Base-by-base conservation (phyloP, 2,113 vertebrate species). In the Anhinga anhinga region DNA sequence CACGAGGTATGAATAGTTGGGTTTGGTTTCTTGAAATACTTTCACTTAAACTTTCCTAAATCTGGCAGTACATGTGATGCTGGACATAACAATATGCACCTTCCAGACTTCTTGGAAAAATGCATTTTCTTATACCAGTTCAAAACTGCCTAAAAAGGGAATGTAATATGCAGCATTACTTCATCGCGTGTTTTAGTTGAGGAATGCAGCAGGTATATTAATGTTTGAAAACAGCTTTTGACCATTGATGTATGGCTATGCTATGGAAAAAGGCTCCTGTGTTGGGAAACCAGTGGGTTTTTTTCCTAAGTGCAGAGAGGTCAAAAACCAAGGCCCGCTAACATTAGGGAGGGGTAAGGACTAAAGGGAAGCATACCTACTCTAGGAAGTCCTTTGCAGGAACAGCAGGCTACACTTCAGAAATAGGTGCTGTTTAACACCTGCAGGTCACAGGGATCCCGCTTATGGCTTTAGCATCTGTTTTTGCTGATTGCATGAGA, bases 1-100 rank as follows among this genome's bases (percentile, higher is more conserved):
- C 27, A 26, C 0, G 1, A 12, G 53, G 11, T 55, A 30, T 1
- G 2, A 76, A 16, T 21, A n/a, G 10, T 14, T 93, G 32, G 10
- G 4, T 76, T 79, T 47, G n/a, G 13, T 82, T 90, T 92, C 73
- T 56, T 89, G 70, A 86, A 76, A 27, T 70, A 30, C 13, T 92
- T 56, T 11, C 53, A 34, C 45, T 83, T 58, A 78, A 86, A 44
- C 19, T 82, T 74, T 26, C 9, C 32, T 80, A 23, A 71, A 29
- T 56, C 53, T 94, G 50, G 6, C 20, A 47, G 1, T 26, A 7
- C 8, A 5, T 44, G 18, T 72, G 53, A 62, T 26, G 5, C 3
- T 71, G 67, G 13, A 36, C 12, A 11, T 30, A 49, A 19, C 8
- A 30, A 5, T 47, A 52, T 34, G 56, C 89, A 26, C 21, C 27